These are phyloP conservation scores for Thyatira batis DNA, from an alignment of 2,888 invertebrate genomes.

Conservation along the genomic window DNA sequence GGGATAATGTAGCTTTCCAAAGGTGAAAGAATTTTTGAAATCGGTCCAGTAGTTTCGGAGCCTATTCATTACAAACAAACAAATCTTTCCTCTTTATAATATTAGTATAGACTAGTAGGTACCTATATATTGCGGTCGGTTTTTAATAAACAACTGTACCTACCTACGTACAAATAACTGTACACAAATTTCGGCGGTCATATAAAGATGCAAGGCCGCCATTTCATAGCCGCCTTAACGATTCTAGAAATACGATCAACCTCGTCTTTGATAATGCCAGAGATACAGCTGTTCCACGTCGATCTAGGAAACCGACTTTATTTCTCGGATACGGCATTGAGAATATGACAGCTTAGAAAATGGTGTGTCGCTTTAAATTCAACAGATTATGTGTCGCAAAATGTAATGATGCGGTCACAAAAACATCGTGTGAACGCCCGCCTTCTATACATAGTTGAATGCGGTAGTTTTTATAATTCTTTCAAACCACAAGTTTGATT, in stretches of 20 bases:
- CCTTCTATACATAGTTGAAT: no score
- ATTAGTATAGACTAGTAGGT: no score
- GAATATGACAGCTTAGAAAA: not conserved
- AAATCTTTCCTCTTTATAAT: no score
- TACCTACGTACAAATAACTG: not conserved
- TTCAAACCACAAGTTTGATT: no score
- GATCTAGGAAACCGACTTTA: slow-evolving; percentile 1
- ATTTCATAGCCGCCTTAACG: slow-evolving; percentile 33
- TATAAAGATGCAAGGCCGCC: slow-evolving; percentile 32
- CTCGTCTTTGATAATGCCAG: slow-evolving; percentile 30
- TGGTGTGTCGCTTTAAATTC: not conserved
- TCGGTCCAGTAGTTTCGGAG: no score
- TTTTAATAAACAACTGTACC: not conserved
- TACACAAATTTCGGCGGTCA: slow-evolving; percentile 1
- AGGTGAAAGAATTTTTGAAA: no score
- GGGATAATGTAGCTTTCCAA: no score
- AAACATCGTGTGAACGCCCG: not conserved
- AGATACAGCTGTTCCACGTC: slow-evolving; percentile 27
- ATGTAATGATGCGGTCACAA: not conserved
- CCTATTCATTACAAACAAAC: no score
- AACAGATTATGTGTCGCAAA: not conserved
- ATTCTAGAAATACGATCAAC: slow-evolving; percentile 35
- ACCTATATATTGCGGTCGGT: not conserved
- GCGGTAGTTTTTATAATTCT: no score
- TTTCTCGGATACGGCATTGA: not conserved